A percentile compares a stretch with the other conserved stretches of the same genome.
Evolutionary conservation across 2,797 vertebrate genomes (phyloP).

Genomic region (Poecile montanus): DNA sequence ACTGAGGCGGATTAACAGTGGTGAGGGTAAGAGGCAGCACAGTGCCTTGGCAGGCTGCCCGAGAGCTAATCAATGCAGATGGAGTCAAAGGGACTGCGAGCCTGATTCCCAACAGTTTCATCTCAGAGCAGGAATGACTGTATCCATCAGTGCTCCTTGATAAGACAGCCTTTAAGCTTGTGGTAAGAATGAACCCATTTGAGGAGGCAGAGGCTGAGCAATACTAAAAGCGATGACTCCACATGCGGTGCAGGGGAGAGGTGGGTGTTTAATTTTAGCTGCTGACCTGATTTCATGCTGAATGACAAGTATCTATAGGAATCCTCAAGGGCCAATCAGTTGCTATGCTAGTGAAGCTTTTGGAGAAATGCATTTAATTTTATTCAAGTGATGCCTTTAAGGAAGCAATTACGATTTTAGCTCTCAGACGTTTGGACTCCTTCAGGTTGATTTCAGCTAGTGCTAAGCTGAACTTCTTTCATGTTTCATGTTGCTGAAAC

Average conservation of each 20-base stretch:
- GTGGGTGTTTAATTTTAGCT: constrained; percentile 77
- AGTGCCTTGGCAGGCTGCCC: constrained; percentile 75
- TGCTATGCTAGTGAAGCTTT: constrained; percentile 59
- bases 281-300: constrained; percentile 79
- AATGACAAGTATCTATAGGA: constrained; percentile 76
- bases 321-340: constrained; percentile 71
- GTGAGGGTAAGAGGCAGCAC: constrained; percentile 64
- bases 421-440: constrained; percentile 49
- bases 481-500: constrained; percentile 2
- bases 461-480: neutral
- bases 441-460: constrained; percentile 47
- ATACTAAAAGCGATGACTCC: constrained; percentile 38
- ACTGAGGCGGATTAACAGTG: constrained; percentile 65
- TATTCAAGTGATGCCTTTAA: constrained; percentile 66
- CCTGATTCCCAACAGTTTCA: constrained; percentile 68
- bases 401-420: constrained; percentile 56
- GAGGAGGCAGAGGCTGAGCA: constrained; percentile 48
- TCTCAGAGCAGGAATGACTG: constrained; percentile 58
- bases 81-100: constrained; percentile 75
- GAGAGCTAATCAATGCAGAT: constrained; percentile 78
- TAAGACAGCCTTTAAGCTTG: constrained; percentile 55
- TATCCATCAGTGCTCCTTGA: constrained; percentile 65
- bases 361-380: constrained; percentile 67
- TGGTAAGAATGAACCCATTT: constrained; percentile 48
- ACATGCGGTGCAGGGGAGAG: constrained; percentile 37